These are phyloP conservation scores for Athripsodes cinereus DNA, from an alignment of 2,888 invertebrate genomes.

Conservation along the genomic window DNA sequence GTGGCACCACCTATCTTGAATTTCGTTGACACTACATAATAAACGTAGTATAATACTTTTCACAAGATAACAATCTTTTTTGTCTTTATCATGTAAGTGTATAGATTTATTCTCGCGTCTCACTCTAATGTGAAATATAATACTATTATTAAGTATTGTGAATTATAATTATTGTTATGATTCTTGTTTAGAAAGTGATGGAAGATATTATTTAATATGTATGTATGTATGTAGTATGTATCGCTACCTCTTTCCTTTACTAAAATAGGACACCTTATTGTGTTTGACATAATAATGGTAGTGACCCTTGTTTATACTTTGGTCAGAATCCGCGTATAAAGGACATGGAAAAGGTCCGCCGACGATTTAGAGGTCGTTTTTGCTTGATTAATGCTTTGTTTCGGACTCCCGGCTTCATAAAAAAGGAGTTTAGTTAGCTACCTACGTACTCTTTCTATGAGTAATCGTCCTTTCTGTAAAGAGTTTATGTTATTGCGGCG, in stretches of 20 bases:
- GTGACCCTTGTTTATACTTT: constrained; percentile 26
- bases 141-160: no score
- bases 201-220: no score
- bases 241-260: background rate
- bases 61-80: no score
- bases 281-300: constrained; percentile 27
- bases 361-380: constrained; percentile 25
- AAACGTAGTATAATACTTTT: no score
- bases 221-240: no score
- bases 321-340: constrained; percentile 18
- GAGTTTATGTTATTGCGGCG: constrained; percentile 10
- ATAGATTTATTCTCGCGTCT: background rate
- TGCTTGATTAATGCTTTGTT: constrained; percentile 27
- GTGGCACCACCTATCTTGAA: background rate
- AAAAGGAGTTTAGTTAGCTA: constrained; percentile 5
- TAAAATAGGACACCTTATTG: constrained; percentile 20
- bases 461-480: constrained; percentile 17
- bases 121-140: background rate
- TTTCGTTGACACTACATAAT: background rate
- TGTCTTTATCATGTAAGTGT: background rate
- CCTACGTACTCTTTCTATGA: constrained; percentile 11
- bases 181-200: no score
- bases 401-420: constrained; percentile 10
- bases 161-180: no score
- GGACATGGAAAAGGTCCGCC: constrained; percentile 16